Conservation (phyloP, 2,797 vertebrate species). For the Lepidocolaptes lacrymiger region DNA sequence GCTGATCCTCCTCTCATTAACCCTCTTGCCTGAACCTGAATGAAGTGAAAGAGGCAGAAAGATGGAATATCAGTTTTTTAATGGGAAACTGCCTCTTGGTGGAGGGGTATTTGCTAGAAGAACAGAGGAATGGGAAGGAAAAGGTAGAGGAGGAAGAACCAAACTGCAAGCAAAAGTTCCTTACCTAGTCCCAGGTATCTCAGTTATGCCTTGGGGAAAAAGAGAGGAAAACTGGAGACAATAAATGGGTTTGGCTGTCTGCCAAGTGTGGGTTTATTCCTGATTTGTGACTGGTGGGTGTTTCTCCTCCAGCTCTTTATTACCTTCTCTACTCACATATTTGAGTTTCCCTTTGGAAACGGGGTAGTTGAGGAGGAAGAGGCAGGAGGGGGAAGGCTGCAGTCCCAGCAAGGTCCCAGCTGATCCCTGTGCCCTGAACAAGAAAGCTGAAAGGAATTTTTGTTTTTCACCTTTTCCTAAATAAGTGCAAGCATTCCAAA, state of each 20-base stretch:
- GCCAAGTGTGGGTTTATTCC: not conserved
- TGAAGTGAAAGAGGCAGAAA: not conserved
- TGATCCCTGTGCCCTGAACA: not conserved
- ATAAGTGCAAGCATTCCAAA: not conserved
- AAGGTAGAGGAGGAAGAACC: not conserved
- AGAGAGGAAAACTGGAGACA: not conserved
- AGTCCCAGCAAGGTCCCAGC: not conserved
- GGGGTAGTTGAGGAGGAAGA: not conserved
- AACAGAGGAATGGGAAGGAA: not conserved
- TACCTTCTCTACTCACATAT: not conserved
- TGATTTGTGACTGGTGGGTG: not conserved
- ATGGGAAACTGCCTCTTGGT: too few species aligned
- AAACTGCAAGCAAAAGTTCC: not conserved
- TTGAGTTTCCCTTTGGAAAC: not conserved
- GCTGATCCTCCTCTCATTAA: not conserved
- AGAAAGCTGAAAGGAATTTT: not conserved
- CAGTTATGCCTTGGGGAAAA: not conserved
- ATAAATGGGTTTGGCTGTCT: not conserved
- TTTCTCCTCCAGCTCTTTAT: not conserved
- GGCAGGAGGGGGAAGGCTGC: not conserved
- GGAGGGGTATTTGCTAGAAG: not conserved
- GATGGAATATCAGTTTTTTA: not conserved
- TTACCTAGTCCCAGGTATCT: not conserved
- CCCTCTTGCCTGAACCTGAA: not conserved
- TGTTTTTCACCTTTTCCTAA: not conserved